Base-by-base conservation (phyloP, 2,113 vertebrate genomes). In the Atrichornis clamosus region DNA sequence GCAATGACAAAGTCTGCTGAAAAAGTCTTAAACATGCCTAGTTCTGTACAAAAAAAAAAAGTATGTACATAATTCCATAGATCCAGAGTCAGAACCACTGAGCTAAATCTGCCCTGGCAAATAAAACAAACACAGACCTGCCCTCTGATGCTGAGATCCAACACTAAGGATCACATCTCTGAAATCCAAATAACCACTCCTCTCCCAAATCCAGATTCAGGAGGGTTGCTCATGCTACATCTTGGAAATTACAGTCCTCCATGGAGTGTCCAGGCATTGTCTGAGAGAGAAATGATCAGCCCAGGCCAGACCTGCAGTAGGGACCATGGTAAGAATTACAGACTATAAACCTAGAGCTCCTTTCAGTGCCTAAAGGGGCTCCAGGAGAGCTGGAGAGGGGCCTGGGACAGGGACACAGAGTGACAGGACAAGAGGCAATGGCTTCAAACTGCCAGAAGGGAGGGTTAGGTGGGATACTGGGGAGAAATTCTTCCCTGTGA, bases 211-310 rank as follows among this genome's bases (percentile, higher is more conserved):
- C 10, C 23, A 44, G 72, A 42, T 4, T 22, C 35, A 33, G 17
- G 3, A 37, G 52, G 33, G 13, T 15, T 70, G 8, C 0, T 19
- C 24, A 22, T 0, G 0, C 11, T 47, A 13, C 8, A 12, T n/a
- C 46, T 62, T 28, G 19, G 69, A 53, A 56, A 56, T 41, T 9
- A 13, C 0, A 46, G 10, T n/a, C 6, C 23, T 10, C 19, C 20
- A 22, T 15, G 10, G 13, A 20, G 23, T 0, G 3, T 44, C 15
- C 50, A 74, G 13, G 32, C n/a, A 47, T 10, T 30, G 15, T 13
- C 20, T 7, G 4, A 14, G 22, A 32, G 37, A 60, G 19, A 10
- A 2, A 2, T n/a, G 52, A 16, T 44, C 49, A 89, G 12, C 18
- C 32, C 60, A 58, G 23, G 14, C 24, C 33, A 42, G 9, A 33